phyloP scores from a whole-genome alignment of 2,888 invertebrate species.

The Coelogynopora nodosa region DNA sequence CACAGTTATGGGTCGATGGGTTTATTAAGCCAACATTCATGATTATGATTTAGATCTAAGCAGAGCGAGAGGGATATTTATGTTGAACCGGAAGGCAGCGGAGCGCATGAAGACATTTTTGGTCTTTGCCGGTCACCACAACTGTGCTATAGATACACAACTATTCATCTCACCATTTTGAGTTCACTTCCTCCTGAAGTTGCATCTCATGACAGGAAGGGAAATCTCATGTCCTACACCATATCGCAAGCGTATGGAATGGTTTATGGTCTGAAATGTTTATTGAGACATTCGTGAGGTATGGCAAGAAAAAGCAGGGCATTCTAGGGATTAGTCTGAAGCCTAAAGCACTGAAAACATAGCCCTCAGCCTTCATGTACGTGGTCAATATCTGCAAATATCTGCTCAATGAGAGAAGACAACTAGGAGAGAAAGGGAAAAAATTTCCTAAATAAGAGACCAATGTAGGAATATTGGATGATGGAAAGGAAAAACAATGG shows the following conservation, averaged over 20 bases:
- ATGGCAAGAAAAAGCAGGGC: too few relatives aligned
- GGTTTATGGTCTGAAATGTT: constrained; percentile 51
- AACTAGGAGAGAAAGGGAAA: background rate
- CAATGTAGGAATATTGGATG: background rate
- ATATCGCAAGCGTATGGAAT: constrained; percentile 50
- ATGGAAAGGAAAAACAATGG: background rate
- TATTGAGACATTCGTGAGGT: constrained; percentile 51
- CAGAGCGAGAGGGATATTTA: constrained; percentile 50
- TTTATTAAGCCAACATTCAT: constrained; percentile 48
- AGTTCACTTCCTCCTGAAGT: too few relatives aligned
- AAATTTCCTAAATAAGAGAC: background rate
- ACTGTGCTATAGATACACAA: too few relatives aligned
- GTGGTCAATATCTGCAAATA: background rate
- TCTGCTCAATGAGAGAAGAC: background rate
- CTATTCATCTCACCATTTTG: too few relatives aligned
- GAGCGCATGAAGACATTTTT: constrained; percentile 51
- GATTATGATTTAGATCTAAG: constrained; percentile 48
- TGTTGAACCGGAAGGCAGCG: too few relatives aligned
- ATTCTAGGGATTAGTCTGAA: constrained; percentile 50
- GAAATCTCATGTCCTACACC: constrained; percentile 50
- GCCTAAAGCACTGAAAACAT: background rate
- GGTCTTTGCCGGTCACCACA: too few relatives aligned
- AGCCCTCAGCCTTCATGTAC: background rate
- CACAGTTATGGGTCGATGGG: too few relatives aligned
- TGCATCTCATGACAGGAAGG: too few relatives aligned